A percentile compares a stretch with the other conserved stretches of the same genome.
phyloP scores from a whole-genome alignment of 1,140 invertebrate genomes.

The Bursaphelenchus mucronatus region DNA sequence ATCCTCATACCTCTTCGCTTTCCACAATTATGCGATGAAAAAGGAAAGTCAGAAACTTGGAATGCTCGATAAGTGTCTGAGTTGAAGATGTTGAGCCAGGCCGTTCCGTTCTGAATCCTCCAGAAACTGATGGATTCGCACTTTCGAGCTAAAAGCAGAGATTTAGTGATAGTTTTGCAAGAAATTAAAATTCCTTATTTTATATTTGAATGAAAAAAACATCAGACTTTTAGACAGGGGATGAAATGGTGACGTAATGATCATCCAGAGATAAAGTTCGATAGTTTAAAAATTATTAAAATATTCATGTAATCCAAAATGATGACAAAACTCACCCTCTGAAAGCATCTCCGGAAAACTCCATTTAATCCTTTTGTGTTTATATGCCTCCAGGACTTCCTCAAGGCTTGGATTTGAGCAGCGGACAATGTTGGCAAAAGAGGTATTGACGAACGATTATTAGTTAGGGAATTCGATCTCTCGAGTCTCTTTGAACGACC shows the following conservation, averaged over 20 bases:
- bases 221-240: too few relatives aligned
- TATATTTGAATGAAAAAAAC: too few relatives aligned
- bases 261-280: not conserved
- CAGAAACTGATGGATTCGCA: not conserved
- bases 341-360: slow-evolving; percentile 35
- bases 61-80: not conserved
- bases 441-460: not conserved
- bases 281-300: too few relatives aligned
- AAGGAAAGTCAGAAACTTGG: too few relatives aligned
- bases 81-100: too few relatives aligned
- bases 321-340: slow-evolving; percentile 26
- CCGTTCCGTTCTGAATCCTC: slow-evolving; percentile 16
- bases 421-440: slow-evolving; percentile 9
- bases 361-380: slow-evolving; percentile 41
- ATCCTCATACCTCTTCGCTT: too few relatives aligned
- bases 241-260: not conserved
- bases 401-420: slow-evolving; percentile 5
- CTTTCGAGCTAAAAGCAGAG: slow-evolving; percentile 17
- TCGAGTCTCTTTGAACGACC: slow-evolving; percentile 2
- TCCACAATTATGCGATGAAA: too few relatives aligned
- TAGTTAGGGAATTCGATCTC: slow-evolving; percentile 23
- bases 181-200: not conserved
- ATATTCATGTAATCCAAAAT: too few relatives aligned
- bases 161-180: slow-evolving; percentile 1
- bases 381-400: slow-evolving; percentile 38